phyloP scores from a whole-genome alignment of 2,888 invertebrate genomes.

The Thymelicus sylvestris region DNA sequence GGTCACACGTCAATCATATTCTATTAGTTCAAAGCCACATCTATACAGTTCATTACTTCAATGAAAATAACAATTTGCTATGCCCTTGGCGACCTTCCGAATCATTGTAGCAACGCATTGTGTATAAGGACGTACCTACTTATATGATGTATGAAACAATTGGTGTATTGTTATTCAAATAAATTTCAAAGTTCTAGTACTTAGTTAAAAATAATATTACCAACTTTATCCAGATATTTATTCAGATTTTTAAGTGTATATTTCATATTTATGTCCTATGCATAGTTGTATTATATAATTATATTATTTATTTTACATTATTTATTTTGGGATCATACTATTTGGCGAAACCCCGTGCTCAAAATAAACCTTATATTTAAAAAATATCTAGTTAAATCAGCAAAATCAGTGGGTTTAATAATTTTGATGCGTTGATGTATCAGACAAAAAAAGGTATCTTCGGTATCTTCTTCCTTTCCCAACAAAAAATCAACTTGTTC shows the following conservation, averaged over 20 bases:
- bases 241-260: not conserved
- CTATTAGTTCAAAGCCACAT: conserved; percentile 80
- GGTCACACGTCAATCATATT: conserved; percentile 76
- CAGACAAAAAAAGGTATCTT: not conserved
- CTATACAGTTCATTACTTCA: conserved; percentile 76
- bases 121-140: too few species aligned
- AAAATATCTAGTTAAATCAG: not conserved
- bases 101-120: conserved; percentile 22
- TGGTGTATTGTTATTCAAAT: not conserved
- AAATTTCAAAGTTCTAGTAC: too few species aligned
- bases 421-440: not conserved
- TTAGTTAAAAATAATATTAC: too few species aligned
- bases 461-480: too few species aligned
- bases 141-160: not conserved
- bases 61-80: conserved; percentile 62
- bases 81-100: conserved; percentile 42
- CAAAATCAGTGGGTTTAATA: not conserved
- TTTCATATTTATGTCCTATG: not conserved
- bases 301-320: too few species aligned
- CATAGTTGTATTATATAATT: too few species aligned
- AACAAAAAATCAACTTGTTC: too few species aligned
- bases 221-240: too few species aligned
- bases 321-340: too few species aligned
- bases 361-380: too few species aligned
- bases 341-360: too few species aligned